Percentiles rank a stretch among this genome's conserved stretches.
phyloP scores from a whole-genome alignment of 35 echinoderm and acorn worm species.

The Heliocidaris erythrogramma region DNA sequence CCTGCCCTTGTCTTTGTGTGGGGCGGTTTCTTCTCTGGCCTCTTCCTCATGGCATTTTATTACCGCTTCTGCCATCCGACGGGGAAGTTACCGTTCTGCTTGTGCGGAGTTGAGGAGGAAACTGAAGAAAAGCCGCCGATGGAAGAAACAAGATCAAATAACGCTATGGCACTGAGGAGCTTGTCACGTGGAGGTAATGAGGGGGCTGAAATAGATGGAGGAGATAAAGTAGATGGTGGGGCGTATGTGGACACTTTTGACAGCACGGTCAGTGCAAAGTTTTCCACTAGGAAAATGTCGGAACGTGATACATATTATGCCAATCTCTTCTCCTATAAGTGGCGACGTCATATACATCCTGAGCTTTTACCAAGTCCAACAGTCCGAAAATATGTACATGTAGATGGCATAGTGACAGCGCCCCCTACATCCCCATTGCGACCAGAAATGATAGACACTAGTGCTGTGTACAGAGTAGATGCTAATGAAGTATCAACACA shows the following conservation, averaged over 20 bases:
- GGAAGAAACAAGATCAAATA: not conserved
- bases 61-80: constrained; percentile 88
- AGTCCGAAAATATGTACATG: not conserved
- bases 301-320: not conserved
- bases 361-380: not conserved
- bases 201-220: not conserved
- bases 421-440: not conserved
- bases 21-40: constrained; percentile 87
- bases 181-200: not conserved
- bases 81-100: constrained; percentile 40
- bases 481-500: constrained; percentile 1
- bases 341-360: constrained; percentile 5
- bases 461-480: not conserved
- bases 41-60: constrained; percentile 80
- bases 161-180: not conserved
- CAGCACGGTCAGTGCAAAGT: not conserved
- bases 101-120: not conserved
- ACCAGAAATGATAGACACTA: not conserved
- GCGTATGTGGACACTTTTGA: not conserved
- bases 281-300: not conserved
- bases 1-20: constrained; percentile 81
- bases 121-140: not conserved
- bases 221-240: constrained; percentile 20
- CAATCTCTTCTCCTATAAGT: constrained; percentile 29
- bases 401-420: not conserved